phyloP scores from a whole-genome alignment of 1,140 invertebrate species.

The Pentalonia nigronervosa region DNA sequence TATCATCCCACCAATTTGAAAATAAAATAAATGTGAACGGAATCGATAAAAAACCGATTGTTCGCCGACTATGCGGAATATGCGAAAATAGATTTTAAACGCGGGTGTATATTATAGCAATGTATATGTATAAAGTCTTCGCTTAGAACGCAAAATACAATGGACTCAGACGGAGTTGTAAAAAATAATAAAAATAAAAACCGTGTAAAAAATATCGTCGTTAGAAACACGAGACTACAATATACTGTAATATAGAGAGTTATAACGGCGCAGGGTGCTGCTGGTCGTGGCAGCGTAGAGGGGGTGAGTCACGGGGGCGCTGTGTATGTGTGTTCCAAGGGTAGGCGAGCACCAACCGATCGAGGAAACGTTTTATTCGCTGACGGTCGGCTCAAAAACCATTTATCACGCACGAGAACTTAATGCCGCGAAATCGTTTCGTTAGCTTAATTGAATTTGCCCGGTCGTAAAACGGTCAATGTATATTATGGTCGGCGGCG shows the following conservation, averaged over 20 bases:
- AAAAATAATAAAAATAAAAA: slow-evolving; percentile 19
- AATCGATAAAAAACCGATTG: neutral
- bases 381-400: slow-evolving; percentile 25
- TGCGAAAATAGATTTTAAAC: neutral
- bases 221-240: slow-evolving; percentile 19
- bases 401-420: slow-evolving; percentile 45
- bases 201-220: neutral
- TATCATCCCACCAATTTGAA: neutral
- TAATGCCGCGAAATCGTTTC: slow-evolving; percentile 46
- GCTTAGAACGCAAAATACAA: neutral
- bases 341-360: neutral
- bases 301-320: neutral
- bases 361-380: slow-evolving; percentile 33
- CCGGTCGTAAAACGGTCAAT: slow-evolving; percentile 52
- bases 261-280: neutral
- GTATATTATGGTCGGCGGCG: neutral
- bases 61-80: neutral
- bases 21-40: neutral
- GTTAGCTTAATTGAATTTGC: slow-evolving; percentile 52
- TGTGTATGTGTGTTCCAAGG: neutral
- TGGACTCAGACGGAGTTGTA: neutral
- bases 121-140: neutral
- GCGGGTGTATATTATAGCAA: neutral
- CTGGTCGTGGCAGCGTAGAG: neutral
- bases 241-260: neutral